These are phyloP conservation scores for Pelagia noctiluca DNA, from an alignment of 30 jellyfish, hydroid and myxozoan species.

Conservation along the genomic window DNA sequence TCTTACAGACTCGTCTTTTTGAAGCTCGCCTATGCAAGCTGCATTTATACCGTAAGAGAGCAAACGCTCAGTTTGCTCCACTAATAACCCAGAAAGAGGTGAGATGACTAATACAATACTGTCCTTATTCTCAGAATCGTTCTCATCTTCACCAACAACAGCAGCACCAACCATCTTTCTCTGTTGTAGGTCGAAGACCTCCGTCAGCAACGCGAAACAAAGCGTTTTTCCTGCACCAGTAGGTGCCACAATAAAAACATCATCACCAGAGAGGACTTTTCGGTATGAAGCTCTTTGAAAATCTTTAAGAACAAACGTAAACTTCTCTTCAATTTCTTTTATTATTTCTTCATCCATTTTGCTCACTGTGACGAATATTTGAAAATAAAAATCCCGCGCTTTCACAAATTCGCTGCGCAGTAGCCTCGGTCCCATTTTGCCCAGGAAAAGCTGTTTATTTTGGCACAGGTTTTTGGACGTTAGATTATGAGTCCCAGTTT, in stretches of 20 bases:
- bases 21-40: slow-evolving; percentile 28
- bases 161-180: background rate
- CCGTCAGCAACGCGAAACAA: slow-evolving; percentile 23
- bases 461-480: no score
- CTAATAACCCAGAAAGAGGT: background rate
- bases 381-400: no score
- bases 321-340: background rate
- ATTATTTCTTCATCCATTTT: no score
- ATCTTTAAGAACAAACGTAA: background rate
- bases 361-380: no score
- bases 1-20: background rate
- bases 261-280: background rate
- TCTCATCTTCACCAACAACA: background rate
- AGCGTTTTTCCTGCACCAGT: slow-evolving; percentile 31
- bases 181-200: background rate
- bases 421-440: no score
- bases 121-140: background rate
- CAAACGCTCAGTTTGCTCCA: background rate
- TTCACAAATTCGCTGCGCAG: no score
- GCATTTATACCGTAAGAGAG: background rate
- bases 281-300: slow-evolving; percentile 16
- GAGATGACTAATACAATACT: background rate
- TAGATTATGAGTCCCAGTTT: no score
- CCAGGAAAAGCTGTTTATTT: no score
- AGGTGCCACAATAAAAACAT: slow-evolving; percentile 23